Evolutionary conservation across 2,113 vertebrate genomes (phyloP).

Genomic region (Grallaria varia): DNA sequence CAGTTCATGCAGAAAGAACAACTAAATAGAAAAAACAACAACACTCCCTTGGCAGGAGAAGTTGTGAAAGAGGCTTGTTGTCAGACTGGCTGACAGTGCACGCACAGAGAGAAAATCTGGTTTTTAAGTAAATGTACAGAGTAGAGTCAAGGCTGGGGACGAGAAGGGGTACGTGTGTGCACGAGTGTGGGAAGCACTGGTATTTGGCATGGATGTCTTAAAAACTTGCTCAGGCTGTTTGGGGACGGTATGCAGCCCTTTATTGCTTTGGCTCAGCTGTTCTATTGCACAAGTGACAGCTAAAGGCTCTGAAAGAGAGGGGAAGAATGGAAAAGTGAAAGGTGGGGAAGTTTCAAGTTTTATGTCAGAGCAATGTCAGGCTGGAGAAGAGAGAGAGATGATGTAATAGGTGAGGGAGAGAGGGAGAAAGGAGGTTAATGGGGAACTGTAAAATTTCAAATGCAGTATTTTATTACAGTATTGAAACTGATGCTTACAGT

Average conservation of each 20-base stretch:
- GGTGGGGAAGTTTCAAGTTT: constrained; percentile 51
- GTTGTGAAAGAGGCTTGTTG: neutral
- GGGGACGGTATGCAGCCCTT: neutral
- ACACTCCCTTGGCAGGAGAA: neutral
- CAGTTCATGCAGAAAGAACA: neutral
- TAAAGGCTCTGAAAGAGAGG: constrained; percentile 30
- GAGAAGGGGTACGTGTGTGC: neutral
- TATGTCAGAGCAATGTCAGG: constrained; percentile 55
- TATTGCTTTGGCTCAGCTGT: constrained; percentile 48
- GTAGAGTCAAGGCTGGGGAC: neutral
- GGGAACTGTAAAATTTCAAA: constrained; percentile 68
- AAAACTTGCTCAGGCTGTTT: constrained; percentile 11
- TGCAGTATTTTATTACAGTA: constrained; percentile 68
- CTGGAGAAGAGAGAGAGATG: constrained; percentile 33
- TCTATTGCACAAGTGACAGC: constrained; percentile 49
- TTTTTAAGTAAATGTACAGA: neutral
- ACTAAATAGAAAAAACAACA: neutral
- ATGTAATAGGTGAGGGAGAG: constrained; percentile 58
- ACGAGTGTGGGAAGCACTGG: neutral
- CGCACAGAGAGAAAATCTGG: neutral
- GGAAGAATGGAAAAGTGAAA: constrained; percentile 54
- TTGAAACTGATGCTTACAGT: constrained; percentile 56
- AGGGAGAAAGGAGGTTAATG: constrained; percentile 59
- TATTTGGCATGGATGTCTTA: constrained; percentile 4
- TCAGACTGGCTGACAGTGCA: neutral